Base-by-base conservation (phyloP, 2,113 vertebrate species). In the Esox niger region DNA sequence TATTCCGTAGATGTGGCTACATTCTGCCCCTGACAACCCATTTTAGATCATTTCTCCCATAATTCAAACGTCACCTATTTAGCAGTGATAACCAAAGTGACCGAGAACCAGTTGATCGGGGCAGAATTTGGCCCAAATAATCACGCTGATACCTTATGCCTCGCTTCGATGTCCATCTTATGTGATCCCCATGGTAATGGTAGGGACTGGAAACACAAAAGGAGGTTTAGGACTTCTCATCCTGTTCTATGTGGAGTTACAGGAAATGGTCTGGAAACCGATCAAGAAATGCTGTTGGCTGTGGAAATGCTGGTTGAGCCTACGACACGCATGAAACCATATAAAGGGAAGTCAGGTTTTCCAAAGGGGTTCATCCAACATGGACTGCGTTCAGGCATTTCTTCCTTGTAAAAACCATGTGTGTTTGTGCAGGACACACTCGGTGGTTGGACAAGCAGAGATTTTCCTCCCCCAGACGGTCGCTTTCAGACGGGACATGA, bases 121-220 rank as follows among this genome's bases (percentile, higher is more conserved):
- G 70, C 83, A 86, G 67, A 78, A 35, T 82, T 73, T 58, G 70
- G 80, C 70, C 67, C 27, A 29, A 78, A 84, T 8, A 59, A 74
- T 80, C 85, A 84, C 81, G 76, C 82, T 64, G 49, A 82, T 92
- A 91, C 90, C 90, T 92, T 81, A 79, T 90, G 82, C 83, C 90
- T 79, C 47, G 84, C 81, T 87, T 83, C 73, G 89, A 80, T 59
- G 87, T 90, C 86, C 89, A 91, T 88, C 88, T 78, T 81, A 90
- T 85, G 74, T 88, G 87, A 80, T 86, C 81, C 77, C 86, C 82
- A 81, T 90, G 86, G 21, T 84, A 85, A 79, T 85, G 90, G 86
- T 84, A 84, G 83, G 82, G 87, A 82, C 89, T 91, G 89, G 83
- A 90, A 90, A 86, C 83, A 89, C 83, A 88, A 86, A 71, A 84